phyloP scores from a whole-genome alignment of 2,888 invertebrate genomes.

The Steinernema carpocapsae region DNA sequence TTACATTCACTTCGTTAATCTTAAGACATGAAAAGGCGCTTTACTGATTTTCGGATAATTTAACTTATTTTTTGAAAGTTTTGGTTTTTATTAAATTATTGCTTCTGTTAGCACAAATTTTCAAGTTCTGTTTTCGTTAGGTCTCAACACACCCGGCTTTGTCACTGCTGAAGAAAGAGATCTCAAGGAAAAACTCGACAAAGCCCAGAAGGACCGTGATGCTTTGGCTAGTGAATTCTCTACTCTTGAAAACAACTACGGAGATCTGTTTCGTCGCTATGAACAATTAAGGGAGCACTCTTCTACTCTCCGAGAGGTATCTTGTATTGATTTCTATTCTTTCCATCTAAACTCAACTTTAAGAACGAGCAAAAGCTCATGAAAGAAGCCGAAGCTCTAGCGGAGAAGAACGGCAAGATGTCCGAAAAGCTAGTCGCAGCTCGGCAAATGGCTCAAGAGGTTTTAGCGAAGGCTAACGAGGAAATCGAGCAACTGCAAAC shows the following conservation, averaged over 20 bases:
- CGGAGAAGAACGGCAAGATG: slow-evolving; percentile 11
- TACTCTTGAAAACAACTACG: slow-evolving; percentile 15
- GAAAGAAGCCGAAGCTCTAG: background rate
- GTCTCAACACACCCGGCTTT: too few relatives aligned
- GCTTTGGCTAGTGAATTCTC: background rate
- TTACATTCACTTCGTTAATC: too few relatives aligned
- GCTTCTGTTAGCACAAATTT: too few relatives aligned
- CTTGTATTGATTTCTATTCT: too few relatives aligned
- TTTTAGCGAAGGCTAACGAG: background rate
- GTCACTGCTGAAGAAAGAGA: background rate
- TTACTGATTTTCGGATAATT: too few relatives aligned
- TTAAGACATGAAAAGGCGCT: too few relatives aligned
- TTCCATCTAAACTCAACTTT: background rate
- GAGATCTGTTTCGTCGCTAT: slow-evolving; percentile 5
- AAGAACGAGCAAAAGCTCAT: slow-evolving; percentile 7
- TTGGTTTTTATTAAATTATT: too few relatives aligned
- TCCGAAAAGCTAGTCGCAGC: background rate
- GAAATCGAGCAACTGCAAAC: background rate
- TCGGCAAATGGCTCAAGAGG: background rate
- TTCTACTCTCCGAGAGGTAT: background rate
- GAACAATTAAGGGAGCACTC: background rate
- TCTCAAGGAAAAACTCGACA: background rate
- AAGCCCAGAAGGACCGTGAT: background rate
- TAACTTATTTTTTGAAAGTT: too few relatives aligned
- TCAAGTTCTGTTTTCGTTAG: too few relatives aligned